Evolutionary conservation across 2,797 vertebrate species (phyloP).

Genomic region (Muscicapa striata): DNA sequence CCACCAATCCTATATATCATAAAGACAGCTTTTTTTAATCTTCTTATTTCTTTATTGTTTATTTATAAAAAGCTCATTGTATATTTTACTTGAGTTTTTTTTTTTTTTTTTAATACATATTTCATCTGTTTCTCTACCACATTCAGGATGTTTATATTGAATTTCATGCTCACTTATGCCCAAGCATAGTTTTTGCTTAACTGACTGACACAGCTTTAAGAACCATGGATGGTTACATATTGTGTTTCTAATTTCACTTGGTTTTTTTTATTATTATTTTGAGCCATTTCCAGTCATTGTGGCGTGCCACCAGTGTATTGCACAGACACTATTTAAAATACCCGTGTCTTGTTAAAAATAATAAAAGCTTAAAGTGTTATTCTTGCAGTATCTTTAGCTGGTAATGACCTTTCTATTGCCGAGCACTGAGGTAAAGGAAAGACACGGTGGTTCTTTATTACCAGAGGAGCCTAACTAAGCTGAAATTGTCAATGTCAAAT

Average conservation of each 20-base stretch:
- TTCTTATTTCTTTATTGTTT: not conserved
- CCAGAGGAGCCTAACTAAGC: conserved; percentile 68
- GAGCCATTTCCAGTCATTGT: not conserved
- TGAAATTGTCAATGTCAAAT: conserved; percentile 69
- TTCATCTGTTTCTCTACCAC: not conserved
- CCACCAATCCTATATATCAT: not conserved
- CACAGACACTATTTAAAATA: conserved; percentile 4
- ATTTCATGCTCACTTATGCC: conserved; percentile 9
- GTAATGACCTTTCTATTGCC: conserved; percentile 22
- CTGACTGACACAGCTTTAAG: conserved; percentile 1
- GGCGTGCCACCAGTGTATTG: not conserved
- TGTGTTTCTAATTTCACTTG: not conserved
- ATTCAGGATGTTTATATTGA: not conserved
- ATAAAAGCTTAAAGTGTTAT: conserved; percentile 22
- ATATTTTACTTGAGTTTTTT: not conserved
- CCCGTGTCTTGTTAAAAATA: conserved; percentile 15
- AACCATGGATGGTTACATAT: not conserved
- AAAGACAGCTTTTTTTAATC: not conserved
- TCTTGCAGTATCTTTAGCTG: conserved; percentile 17
- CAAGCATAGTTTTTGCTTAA: not conserved
- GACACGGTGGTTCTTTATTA: conserved; percentile 39
- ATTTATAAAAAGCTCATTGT: not conserved
- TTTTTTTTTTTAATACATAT: not conserved
- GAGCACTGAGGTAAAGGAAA: conserved; percentile 11
- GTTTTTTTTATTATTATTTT: not conserved